Evolutionary conservation across 2,113 vertebrate genomes (phyloP), one percentile per base, ranked within the genome.

Genomic region (Erpornis zantholeuca): DNA sequence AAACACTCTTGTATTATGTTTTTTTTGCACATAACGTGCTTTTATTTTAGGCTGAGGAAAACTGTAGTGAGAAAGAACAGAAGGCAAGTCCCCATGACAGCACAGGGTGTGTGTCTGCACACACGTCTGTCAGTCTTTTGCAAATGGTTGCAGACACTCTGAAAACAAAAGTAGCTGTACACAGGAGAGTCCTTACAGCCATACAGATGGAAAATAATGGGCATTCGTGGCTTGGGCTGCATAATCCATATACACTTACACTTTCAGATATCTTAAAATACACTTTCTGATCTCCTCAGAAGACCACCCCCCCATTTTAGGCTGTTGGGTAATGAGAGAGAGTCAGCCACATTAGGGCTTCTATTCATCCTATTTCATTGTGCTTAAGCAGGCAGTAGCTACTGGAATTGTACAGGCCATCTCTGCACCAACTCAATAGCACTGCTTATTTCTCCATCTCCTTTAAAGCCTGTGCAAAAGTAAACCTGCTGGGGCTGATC

Each of bases 401-500:
- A 53, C 84, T 91, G 93, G 91, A 89, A 90, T 90, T 91, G 91
- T 85, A 61, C 93, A 87, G 84, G 80, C 75, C 86, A 49, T 92
- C 73, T 89, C 93, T 65, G 78, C 36, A 22, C 87, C 94, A 50
- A 76, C 63, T 91, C 91, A 92, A 90, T 72, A 90, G 89, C 45
- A 18, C 65, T 79, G 81, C 93, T 90, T 92, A 87, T 87, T 96
- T 94, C 66, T 90, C 63, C 70, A 27, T 73, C 54, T 91, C 82
- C 63, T 92, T 76, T 89, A 92, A 96, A 91, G 91, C 63, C 61
- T 65, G 77, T 84, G 81, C 73, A 38, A 36, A 72, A 87, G 84
- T 73, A 96, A 96, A 94, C 89, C 87, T 85, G 89, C 89, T 96
- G 94, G 75, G 82, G 66, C 57, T 82, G 82, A 70, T 38, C 78